Evolutionary conservation across 2,113 vertebrate species (phyloP).

Genomic region (Daboia siamensis): DNA sequence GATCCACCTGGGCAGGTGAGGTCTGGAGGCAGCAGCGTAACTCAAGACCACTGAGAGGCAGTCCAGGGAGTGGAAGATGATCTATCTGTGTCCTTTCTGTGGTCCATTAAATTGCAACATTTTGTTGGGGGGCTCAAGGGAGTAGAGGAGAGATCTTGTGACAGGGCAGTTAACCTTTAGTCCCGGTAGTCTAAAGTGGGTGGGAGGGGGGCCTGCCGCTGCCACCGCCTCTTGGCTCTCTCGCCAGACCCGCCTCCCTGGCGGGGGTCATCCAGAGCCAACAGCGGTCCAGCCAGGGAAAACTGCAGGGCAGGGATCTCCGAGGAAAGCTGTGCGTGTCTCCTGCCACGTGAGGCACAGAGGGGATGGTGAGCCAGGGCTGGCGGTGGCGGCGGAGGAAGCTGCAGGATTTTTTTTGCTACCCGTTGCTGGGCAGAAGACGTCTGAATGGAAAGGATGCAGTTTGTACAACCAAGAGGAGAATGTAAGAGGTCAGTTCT

Average conservation of each 20-base stretch:
- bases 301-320: too few species aligned
- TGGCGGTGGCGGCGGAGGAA: neutral
- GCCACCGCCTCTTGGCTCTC: neutral
- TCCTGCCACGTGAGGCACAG: neutral
- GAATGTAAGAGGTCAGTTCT: neutral
- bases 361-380: neutral
- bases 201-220: conserved; percentile 21
- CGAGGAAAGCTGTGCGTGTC: neutral
- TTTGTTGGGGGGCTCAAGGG: neutral
- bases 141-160: conserved; percentile 36
- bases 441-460: neutral
- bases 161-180: conserved; percentile 27
- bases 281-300: neutral
- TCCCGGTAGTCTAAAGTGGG: conserved; percentile 47
- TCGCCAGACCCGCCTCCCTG: neutral
- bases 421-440: neutral
- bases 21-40: neutral
- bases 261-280: conserved; percentile 24
- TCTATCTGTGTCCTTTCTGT: neutral
- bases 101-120: neutral
- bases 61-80: neutral
- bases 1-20: neutral
- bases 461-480: neutral
- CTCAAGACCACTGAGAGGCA: neutral
- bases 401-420: neutral